Evolutionary conservation across 2,113 vertebrate genomes (phyloP).

Genomic region (Tursiops truncatus): DNA sequence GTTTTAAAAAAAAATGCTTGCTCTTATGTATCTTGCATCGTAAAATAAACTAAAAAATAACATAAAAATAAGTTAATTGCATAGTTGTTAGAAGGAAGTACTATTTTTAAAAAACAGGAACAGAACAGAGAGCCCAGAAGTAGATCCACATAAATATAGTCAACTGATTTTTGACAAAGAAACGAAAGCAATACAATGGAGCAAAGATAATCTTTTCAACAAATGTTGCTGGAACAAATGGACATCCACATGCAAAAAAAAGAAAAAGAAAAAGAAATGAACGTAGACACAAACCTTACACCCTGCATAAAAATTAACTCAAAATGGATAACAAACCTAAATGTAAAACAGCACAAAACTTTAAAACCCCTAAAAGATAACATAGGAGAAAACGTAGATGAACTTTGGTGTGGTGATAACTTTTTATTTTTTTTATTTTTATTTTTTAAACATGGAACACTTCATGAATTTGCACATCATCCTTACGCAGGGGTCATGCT

Average conservation of each 20-base stretch:
- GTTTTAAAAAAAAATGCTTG: neutral
- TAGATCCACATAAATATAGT: neutral
- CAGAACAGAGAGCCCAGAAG: neutral
- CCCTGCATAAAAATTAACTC: neutral
- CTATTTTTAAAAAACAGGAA: neutral
- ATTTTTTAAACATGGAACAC: neutral
- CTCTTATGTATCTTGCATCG: neutral
- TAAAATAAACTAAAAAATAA: neutral
- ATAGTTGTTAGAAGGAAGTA: neutral
- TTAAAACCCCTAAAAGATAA: neutral
- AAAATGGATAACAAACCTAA: neutral
- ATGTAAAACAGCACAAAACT: neutral
- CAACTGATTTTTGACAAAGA: neutral
- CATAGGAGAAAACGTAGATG: neutral
- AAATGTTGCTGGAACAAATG: neutral
- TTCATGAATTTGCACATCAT: neutral
- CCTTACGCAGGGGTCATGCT: neutral
- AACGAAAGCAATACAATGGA: neutral
- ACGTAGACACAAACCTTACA: neutral
- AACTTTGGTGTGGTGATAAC: neutral
- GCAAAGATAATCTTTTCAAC: neutral
- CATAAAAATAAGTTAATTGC: neutral
- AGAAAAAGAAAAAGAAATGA: neutral
- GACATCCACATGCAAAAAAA: neutral
- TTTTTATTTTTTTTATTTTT: neutral